Base-by-base conservation (phyloP, 2,797 vertebrate genomes). In the Sebastes paucispinis region DNA sequence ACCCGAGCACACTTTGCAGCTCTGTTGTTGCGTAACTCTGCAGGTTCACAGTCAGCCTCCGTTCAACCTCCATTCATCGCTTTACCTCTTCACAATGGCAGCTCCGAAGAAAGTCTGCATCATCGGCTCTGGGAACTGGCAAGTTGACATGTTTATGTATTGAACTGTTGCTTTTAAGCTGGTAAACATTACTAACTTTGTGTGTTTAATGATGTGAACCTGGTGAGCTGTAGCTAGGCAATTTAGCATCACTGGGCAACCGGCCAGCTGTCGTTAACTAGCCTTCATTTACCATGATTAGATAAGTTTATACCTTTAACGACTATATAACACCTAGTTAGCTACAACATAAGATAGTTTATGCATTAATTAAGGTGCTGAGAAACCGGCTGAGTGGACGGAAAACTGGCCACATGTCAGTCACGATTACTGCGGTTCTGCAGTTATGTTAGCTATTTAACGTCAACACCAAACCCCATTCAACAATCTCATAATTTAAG, bases 121-220 rank as follows among this genome's bases (percentile, higher is more conserved):
- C 90, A 94, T 99, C 75, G 98, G 98, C 89, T 99, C 98, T 0
- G 98, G 98, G 77, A 99, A 99, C 92, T 99, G 98, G 98, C 96
- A 94, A 96, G 89, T 83, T 3, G 5, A 25, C 6, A 14, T 18
- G 65, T 71, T 36, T 2, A 39, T 69, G 13, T 62, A 8, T n/a
- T 29, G 4, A 68, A 9, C 18, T 43, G 20, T 67, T 18, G 8
- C 8, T 43, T 9, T 67, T 67, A 2, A 11, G 13, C 4, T 3
- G 27, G 63, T 31, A 16, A 57, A 14, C n/a, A 2, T 18, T 36
- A 67, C 32, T 39, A 20, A 29, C 50, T 24, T n/a, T 13, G 10
- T 43, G 12, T 52, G 43, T 32, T 32, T 5, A 8, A 25, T 24
- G 20, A 18, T 22, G 32, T 22, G 8, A 43, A 52, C 8, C 69